Conservation (phyloP, 2,113 vertebrate species). For the Cyanocitta stelleri region DNA sequence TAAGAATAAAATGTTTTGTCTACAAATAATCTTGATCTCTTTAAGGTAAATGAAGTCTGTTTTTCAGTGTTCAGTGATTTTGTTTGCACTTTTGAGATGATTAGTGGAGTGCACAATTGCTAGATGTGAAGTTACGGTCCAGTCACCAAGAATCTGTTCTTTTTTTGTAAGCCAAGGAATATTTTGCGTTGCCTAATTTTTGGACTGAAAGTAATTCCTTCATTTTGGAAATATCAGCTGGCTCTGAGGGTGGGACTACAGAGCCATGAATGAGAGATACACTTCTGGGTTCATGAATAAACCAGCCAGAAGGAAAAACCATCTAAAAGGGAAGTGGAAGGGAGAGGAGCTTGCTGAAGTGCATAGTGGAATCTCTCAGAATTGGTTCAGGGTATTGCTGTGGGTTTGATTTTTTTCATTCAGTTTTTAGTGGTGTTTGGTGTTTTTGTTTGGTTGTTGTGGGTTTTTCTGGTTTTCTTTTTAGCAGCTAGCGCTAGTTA, state of each 20-base stretch:
- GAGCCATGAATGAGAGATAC: not conserved
- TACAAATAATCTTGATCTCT: not conserved
- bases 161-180: not conserved
- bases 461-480: fast-evolving
- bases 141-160: not conserved
- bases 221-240: not conserved
- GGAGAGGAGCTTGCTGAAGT: not conserved
- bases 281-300: not conserved
- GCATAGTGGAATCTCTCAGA: not conserved
- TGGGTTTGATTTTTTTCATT: not conserved
- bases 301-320: not conserved
- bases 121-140: not conserved
- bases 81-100: not conserved
- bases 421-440: not conserved
- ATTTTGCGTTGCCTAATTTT: not conserved
- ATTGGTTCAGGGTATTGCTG: not conserved
- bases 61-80: not conserved
- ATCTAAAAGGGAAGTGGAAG: not conserved
- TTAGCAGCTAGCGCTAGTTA: not conserved
- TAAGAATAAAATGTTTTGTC: not conserved
- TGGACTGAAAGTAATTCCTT: not conserved
- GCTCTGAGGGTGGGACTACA: not conserved
- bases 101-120: not conserved
- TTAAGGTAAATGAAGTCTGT: not conserved
- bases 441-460: not conserved